A percentile compares a stretch with the other conserved stretches of the same genome.
Evolutionary conservation across 2,113 vertebrate genomes (phyloP).

Genomic region (Tachysurus vachellii): DNA sequence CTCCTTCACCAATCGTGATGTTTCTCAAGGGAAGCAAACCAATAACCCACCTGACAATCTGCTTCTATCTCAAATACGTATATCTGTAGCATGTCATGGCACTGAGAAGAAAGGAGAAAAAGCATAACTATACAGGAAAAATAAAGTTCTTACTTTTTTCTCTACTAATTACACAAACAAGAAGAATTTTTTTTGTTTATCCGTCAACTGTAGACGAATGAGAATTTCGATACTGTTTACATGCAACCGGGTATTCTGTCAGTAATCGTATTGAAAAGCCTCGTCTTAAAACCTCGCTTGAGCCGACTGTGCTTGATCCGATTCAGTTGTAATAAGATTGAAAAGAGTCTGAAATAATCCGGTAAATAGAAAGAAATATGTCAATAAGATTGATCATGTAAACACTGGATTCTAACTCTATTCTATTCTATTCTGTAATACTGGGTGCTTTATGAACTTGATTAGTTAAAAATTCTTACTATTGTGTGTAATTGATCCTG

Average conservation of each 20-base stretch:
- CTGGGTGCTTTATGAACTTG: not conserved
- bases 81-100: not conserved
- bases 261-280: no score
- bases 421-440: not conserved
- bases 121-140: not conserved
- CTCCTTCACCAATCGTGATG: not conserved
- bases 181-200: not conserved
- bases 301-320: no score
- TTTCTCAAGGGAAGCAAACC: not conserved
- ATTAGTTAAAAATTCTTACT: no score
- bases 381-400: no score
- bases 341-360: no score
- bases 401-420: not conserved
- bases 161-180: not conserved
- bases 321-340: no score
- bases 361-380: no score
- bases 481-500: not conserved
- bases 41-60: not conserved
- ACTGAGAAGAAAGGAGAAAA: not conserved
- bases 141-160: not conserved
- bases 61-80: not conserved
- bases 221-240: not conserved
- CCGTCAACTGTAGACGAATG: not conserved
- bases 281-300: no score
- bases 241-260: no score